Conservation (phyloP, 2,113 vertebrate genomes). For the Collichthys lucidus region DNA sequence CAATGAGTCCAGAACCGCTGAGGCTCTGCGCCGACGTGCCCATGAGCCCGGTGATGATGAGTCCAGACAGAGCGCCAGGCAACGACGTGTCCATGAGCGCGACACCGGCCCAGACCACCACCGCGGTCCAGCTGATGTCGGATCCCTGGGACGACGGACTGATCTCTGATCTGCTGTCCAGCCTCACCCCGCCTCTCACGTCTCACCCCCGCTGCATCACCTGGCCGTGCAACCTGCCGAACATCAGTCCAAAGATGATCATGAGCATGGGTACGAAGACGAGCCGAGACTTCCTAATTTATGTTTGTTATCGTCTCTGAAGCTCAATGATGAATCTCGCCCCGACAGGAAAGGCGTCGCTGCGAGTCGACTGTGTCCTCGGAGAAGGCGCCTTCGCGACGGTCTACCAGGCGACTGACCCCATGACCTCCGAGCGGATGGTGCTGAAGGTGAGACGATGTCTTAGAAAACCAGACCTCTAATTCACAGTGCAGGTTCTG, state of each 20-base stretch:
- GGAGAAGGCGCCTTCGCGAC: conserved; percentile 95
- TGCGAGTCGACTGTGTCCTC: conserved; percentile 86
- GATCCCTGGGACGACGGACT: conserved; percentile 91
- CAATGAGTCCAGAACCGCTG: conserved; percentile 57
- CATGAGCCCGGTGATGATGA: conserved; percentile 69
- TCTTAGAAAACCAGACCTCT: too few species aligned
- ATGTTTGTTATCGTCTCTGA: too few species aligned
- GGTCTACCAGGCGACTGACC: conserved; percentile 90
- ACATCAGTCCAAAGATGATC: conserved; percentile 84
- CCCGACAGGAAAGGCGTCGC: conserved; percentile 82
- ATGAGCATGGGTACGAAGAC: conserved; percentile 86
- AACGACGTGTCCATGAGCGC: conserved; percentile 48
- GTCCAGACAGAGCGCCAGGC: conserved; percentile 9
- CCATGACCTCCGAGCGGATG: conserved; percentile 84
- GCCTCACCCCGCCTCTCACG: conserved; percentile 83
- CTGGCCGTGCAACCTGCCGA: conserved; percentile 85
- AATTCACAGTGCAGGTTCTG: too few species aligned
- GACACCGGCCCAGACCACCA: accelerated
- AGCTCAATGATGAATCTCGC: too few species aligned
- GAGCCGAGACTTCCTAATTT: too few species aligned
- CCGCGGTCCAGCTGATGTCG: conserved; percentile 74
- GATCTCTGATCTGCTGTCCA: conserved; percentile 83
- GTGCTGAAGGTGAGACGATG: conserved; percentile 87
- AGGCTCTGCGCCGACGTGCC: conserved; percentile 40
- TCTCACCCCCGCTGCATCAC: conserved; percentile 81